Percentiles rank a stretch among this genome's conserved stretches.
These are phyloP conservation scores for Cybosia mesomella DNA, from an alignment of 2,888 invertebrate genomes.

Conservation along the genomic window DNA sequence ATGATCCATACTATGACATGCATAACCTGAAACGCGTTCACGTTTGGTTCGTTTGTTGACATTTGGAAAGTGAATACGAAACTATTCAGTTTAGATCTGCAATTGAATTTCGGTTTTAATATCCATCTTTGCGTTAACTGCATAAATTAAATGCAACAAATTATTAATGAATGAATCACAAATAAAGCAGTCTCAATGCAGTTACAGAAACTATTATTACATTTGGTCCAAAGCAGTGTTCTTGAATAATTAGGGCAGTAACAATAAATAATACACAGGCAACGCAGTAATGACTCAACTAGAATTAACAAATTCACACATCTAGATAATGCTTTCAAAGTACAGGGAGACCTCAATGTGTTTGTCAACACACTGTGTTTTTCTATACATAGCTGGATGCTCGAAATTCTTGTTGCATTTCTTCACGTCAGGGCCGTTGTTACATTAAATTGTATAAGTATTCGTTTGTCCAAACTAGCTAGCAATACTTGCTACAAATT, in stretches of 20 bases:
- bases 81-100: too few species aligned
- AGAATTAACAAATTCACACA: neutral
- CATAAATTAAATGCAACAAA: neutral
- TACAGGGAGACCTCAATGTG: slow-evolving; percentile 45
- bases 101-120: slow-evolving; percentile 40
- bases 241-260: neutral
- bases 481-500: slow-evolving; percentile 2
- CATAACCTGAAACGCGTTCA: too few species aligned
- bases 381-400: slow-evolving; percentile 40
- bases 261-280: neutral
- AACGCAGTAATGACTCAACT: neutral
- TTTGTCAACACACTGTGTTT: slow-evolving; percentile 42
- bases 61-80: too few species aligned
- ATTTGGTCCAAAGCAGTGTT: neutral
- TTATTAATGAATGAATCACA: neutral
- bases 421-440: slow-evolving; percentile 32
- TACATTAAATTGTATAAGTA: slow-evolving; percentile 26
- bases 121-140: slow-evolving; percentile 21
- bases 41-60: too few species aligned
- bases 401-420: slow-evolving; percentile 39
- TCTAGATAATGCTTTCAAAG: slow-evolving; percentile 21
- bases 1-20: too few species aligned
- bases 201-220: neutral
- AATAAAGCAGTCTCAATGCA: neutral
- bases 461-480: slow-evolving; percentile 22